phyloP scores from a whole-genome alignment of 2,888 invertebrate species.

The Gasteruption jaculator region DNA sequence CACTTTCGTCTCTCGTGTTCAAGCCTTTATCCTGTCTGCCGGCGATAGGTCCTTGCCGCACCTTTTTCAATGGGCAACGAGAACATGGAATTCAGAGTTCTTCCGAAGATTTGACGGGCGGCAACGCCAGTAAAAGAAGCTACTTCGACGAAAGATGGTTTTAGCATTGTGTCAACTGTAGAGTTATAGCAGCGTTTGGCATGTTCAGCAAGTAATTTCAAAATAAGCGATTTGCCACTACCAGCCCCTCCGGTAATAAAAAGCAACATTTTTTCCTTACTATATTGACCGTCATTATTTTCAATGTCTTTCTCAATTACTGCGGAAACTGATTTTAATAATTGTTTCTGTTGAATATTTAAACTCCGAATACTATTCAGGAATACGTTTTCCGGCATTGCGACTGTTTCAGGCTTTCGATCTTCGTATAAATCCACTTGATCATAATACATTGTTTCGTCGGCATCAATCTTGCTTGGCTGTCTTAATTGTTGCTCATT shows the following conservation, averaged over 20 bases:
- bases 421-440: slow-evolving; percentile 5
- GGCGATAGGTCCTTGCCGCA: slow-evolving; percentile 17
- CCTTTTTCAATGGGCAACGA: slow-evolving; percentile 23
- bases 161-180: no score
- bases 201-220: slow-evolving; percentile 33
- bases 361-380: slow-evolving; percentile 8
- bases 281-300: no score
- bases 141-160: slow-evolving; percentile 23
- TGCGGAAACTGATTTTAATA: slow-evolving; percentile 14
- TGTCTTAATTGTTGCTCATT: no score
- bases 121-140: slow-evolving; percentile 36
- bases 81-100: slow-evolving; percentile 20
- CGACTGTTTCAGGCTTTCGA: slow-evolving; percentile 6
- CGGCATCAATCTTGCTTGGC: background rate
- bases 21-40: slow-evolving; percentile 21
- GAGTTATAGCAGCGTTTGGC: slow-evolving; percentile 24
- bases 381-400: slow-evolving; percentile 19
- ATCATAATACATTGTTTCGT: slow-evolving; percentile 11
- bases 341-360: slow-evolving; percentile 19
- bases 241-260: slow-evolving; percentile 33
- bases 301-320: slow-evolving; percentile 13
- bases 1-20: slow-evolving; percentile 22
- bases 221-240: slow-evolving; percentile 27
- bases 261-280: slow-evolving; percentile 19
- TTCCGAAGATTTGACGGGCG: slow-evolving; percentile 23